Evolutionary conservation across 2,113 vertebrate genomes (phyloP).

Genomic region (Lutjanus erythropterus): DNA sequence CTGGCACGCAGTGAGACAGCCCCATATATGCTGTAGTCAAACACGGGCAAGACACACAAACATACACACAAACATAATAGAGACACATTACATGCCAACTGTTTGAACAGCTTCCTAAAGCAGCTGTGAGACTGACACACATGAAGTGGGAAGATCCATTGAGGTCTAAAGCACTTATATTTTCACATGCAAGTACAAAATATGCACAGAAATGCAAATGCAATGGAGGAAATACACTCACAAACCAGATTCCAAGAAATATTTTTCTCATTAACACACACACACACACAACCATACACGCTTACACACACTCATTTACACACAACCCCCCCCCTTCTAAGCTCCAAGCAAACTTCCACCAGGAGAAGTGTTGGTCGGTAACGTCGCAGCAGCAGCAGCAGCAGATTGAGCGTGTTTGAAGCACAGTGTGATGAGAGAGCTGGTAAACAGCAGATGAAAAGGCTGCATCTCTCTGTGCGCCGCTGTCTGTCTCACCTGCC

Average conservation of each 20-base stretch:
- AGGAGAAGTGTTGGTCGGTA: conserved; percentile 68
- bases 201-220: conserved; percentile 64
- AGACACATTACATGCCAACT: conserved; percentile 55
- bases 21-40: conserved; percentile 50
- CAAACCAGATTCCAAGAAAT: conserved; percentile 58
- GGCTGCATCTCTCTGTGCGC: conserved; percentile 66
- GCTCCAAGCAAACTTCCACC: conserved; percentile 72
- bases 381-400: conserved; percentile 69
- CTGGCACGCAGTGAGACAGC: conserved; percentile 73
- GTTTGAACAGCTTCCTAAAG: conserved; percentile 72
- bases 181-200: conserved; percentile 50
- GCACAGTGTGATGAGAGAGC: conserved; percentile 80
- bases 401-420: conserved; percentile 81
- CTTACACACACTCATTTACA: conserved; percentile 44
- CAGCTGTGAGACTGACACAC: conserved; percentile 62
- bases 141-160: conserved; percentile 51
- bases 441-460: conserved; percentile 84
- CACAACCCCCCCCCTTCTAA: conserved; percentile 59
- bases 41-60: conserved; percentile 58
- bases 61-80: conserved; percentile 52
- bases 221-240: conserved; percentile 44
- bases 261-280: conserved; percentile 49
- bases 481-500: conserved; percentile 81
- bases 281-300: no score
- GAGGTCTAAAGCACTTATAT: conserved; percentile 52